Evolutionary conservation across 2,113 vertebrate species (phyloP).

Genomic region (Seriola quinqueradiata): DNA sequence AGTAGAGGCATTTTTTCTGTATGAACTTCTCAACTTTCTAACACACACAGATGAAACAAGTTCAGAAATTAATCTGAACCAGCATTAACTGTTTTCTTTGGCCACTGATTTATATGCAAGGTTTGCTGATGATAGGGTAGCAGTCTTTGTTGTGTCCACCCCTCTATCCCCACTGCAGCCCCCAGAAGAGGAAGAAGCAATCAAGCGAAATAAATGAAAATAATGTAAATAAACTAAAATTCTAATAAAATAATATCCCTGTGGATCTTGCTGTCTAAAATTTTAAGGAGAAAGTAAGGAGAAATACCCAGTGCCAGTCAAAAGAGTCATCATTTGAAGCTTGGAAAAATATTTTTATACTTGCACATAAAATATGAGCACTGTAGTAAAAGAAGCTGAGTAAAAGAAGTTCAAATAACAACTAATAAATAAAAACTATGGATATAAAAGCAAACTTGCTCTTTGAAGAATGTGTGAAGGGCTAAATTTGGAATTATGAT

Average conservation of each 20-base stretch:
- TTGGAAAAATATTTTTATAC: not conserved
- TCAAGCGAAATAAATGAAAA: not conserved
- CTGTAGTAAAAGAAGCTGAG: not conserved
- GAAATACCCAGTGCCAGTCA: not conserved
- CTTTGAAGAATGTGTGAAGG: slow-evolving; percentile 20
- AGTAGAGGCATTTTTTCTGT: not conserved
- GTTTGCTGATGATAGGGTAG: not conserved
- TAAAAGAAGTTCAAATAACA: slow-evolving; percentile 31
- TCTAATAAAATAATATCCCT: not conserved
- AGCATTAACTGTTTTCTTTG: not conserved
- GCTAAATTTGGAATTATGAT: slow-evolving; percentile 45
- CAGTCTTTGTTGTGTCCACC: not conserved
- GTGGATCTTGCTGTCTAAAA: not conserved
- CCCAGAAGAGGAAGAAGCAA: not conserved
- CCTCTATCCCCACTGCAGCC: not conserved
- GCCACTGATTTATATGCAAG: not conserved
- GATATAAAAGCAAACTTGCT: not conserved
- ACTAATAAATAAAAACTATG: not conserved
- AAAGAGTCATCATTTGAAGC: slow-evolving; percentile 15
- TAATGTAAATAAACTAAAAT: not conserved
- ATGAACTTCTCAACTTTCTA: not conserved
- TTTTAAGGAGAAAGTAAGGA: not conserved
- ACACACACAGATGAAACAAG: too few relatives aligned
- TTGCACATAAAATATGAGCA: not conserved
- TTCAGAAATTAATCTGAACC: not conserved